phyloP scores from a whole-genome alignment of 2,113 vertebrate species.

The Alces alces region DNA sequence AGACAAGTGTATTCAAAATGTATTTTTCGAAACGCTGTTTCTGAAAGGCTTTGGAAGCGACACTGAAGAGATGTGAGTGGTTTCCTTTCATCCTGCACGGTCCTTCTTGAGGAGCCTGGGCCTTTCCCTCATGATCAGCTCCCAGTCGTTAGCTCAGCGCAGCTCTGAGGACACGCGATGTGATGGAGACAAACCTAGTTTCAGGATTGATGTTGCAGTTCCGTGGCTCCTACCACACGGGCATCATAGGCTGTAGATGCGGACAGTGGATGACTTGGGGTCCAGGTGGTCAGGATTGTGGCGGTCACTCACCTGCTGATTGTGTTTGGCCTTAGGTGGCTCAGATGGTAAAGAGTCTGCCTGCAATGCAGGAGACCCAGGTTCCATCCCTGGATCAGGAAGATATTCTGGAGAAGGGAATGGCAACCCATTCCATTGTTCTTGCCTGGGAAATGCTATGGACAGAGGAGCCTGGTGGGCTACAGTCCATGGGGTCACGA shows the following conservation, averaged over 20 bases:
- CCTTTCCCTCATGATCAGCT: background rate
- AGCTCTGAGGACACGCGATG: background rate
- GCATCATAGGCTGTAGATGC: background rate
- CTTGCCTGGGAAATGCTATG: background rate
- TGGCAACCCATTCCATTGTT: background rate
- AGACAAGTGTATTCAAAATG: background rate
- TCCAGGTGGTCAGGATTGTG: background rate
- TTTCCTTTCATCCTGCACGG: fast-evolving
- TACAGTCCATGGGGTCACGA: background rate
- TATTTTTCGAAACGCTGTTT: background rate
- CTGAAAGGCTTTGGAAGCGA: background rate
- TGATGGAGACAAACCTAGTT: background rate
- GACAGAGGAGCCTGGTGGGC: background rate
- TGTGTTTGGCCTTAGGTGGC: background rate
- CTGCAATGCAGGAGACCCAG: background rate
- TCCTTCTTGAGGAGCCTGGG: background rate
- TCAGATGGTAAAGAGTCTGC: background rate
- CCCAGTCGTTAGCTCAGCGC: background rate
- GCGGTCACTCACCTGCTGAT: background rate
- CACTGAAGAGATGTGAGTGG: background rate
- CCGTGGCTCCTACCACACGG: background rate
- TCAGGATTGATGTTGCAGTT: background rate
- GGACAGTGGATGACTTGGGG: background rate
- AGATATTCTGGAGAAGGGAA: background rate
- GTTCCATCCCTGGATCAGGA: background rate